Evolutionary conservation across 1,140 invertebrate genomes (phyloP), one percentile per base, ranked within the genome.

Genomic region (Lasioglossum albipes): DNA sequence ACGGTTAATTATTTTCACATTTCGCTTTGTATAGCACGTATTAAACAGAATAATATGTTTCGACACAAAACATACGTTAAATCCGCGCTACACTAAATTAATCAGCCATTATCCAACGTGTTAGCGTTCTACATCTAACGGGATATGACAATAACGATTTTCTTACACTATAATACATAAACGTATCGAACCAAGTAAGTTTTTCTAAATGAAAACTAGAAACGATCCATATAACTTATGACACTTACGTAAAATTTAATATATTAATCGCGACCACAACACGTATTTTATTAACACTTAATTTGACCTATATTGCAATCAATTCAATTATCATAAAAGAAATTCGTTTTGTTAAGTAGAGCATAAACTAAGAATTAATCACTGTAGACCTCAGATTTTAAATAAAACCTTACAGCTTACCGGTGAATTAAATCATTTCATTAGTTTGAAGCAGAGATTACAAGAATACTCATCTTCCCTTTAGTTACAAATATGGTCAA

Each of bases 71-170:
- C 79, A 89, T 86, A 86, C 73, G 82, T 85, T 84, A 81, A 91
- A 83, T 86, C 75, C 72, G 73, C 68, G 80, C 82, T 42, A 78
- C 59, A 52, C 59, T 70, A 57, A 80, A 42, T 79, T 59, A n/a
- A 54, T 52, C 71, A 84, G 87, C 84, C 90, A 89, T 91, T 73
- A 86, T 87, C 89, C 89, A 75, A 86, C 42, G 20, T 90, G 90
- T 90, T 91, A 90, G 89, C 89, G 45, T 85, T 52, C 65, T 71
- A 81, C 45, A 84, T 89, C 90, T 90, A 90, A 90, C 90, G 88
- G 88, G 90, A 90, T 81, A 87, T 90, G 89, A 87, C 52, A 54
- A 54, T 54, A 18, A 49, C 13, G 10, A 76, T 45, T 31, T 49
- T n/a, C 36, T 69, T 42, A 72, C 18, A 61, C 69, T 83, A 70